Evolutionary conservation across 1,140 invertebrate species (phyloP).

Genomic region (Paraescarpia echinospica): DNA sequence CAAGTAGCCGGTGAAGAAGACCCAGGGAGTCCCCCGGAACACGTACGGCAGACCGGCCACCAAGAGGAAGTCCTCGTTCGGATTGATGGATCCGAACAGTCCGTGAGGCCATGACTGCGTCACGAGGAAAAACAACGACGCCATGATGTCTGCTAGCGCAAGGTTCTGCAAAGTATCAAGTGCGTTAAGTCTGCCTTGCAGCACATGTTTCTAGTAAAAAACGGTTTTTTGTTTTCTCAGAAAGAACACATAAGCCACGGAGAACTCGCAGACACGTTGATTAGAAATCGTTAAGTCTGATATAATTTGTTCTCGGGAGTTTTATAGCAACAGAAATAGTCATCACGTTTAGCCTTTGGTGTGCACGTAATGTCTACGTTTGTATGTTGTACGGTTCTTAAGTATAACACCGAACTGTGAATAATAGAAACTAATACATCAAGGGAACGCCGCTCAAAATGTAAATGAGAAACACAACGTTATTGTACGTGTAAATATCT

Average conservation of each 20-base stretch:
- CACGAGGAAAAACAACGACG: constrained; percentile 9
- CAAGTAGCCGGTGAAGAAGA: constrained; percentile 24
- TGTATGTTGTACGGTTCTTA: too few relatives aligned
- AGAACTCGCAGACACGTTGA: background rate
- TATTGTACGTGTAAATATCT: too few relatives aligned
- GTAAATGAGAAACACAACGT: too few relatives aligned
- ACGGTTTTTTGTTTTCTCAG: background rate
- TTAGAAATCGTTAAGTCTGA: background rate
- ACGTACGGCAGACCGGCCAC: constrained; percentile 19
- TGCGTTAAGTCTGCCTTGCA: background rate
- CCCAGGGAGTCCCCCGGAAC: constrained; percentile 18
- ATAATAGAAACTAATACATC: too few relatives aligned
- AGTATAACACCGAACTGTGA: too few relatives aligned
- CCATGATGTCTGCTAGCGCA: constrained; percentile 9
- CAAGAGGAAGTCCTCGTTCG: constrained; percentile 4
- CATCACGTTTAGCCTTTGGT: too few relatives aligned
- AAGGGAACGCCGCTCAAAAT: too few relatives aligned
- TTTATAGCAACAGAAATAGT: too few relatives aligned
- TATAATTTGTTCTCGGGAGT: background rate
- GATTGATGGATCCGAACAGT: background rate
- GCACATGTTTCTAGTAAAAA: background rate
- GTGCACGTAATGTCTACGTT: too few relatives aligned
- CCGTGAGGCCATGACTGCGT: constrained; percentile 17
- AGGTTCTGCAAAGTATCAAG: background rate
- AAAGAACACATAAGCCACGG: background rate